A percentile compares a stretch with the other conserved stretches of the same genome.
Evolutionary conservation across 2,797 vertebrate genomes (phyloP).

Genomic region (Rhodeus uyekii): DNA sequence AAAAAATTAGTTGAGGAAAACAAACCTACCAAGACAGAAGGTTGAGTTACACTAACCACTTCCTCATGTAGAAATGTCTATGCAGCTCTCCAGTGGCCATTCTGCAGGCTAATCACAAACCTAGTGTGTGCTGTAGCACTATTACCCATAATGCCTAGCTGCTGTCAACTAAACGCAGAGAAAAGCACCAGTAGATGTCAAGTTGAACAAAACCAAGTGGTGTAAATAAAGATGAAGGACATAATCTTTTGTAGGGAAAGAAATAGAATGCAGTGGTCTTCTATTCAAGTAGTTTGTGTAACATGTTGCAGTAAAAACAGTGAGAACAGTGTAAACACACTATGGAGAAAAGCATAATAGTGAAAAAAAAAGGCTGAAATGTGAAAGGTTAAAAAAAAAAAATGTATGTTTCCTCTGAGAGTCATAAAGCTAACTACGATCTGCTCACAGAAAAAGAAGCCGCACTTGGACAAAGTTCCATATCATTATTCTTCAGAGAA

Average conservation of each 20-base stretch:
- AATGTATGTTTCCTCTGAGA: conserved; percentile 5
- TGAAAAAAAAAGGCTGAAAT: neutral
- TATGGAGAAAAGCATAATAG: neutral
- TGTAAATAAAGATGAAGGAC: neutral
- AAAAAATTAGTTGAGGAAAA: conserved; percentile 43
- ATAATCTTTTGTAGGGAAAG: neutral
- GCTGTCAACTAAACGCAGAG: neutral
- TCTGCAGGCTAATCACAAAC: conserved; percentile 27
- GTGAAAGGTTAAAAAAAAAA: conserved; percentile 14
- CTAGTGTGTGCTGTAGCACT: neutral
- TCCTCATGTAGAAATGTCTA: conserved; percentile 44
- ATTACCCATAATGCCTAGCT: neutral
- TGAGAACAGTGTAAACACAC: neutral
- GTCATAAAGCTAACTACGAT: conserved; percentile 22
- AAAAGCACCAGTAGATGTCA: neutral
- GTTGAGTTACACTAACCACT: conserved; percentile 51
- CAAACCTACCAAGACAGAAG: conserved; percentile 49
- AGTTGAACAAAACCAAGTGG: neutral
- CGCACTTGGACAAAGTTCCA: neutral
- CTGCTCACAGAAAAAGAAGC: neutral
- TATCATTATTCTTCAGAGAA: conserved; percentile 35
- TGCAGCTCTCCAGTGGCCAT: conserved; percentile 22
- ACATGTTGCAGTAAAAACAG: neutral
- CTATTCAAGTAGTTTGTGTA: neutral
- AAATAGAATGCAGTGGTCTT: neutral